Percentiles rank a stretch among this genome's conserved stretches.
phyloP scores from a whole-genome alignment of 1,140 invertebrate species.

The Tetramorium parvispinum region DNA sequence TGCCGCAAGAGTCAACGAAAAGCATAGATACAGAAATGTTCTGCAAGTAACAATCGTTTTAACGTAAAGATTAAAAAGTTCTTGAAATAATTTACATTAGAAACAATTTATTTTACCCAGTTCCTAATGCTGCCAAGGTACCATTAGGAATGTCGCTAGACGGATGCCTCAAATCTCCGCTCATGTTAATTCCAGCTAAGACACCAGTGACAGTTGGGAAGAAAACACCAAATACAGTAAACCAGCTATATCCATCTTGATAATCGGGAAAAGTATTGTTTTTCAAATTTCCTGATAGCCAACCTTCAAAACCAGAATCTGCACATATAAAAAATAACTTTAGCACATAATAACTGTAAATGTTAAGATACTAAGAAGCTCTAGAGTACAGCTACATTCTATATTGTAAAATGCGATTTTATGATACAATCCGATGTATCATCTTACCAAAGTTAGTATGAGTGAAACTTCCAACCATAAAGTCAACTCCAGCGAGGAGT shows the following conservation, averaged over 20 bases:
- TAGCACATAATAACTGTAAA: not conserved
- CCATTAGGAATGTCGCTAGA: slow-evolving; percentile 97
- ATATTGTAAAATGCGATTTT: slow-evolving; percentile 6
- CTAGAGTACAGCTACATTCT: not conserved
- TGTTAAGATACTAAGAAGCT: slow-evolving; percentile 2
- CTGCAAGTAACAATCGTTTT: slow-evolving; percentile 85
- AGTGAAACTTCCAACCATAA: slow-evolving; percentile 95
- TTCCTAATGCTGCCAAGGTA: slow-evolving; percentile 95
- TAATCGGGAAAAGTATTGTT: slow-evolving; percentile 95
- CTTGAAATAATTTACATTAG: not conserved
- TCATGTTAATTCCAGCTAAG: slow-evolving; percentile 99
- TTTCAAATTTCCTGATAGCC: slow-evolving; percentile 91
- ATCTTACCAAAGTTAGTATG: slow-evolving; percentile 88
- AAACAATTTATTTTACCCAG: slow-evolving; percentile 87
- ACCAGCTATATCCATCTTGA: slow-evolving; percentile 93
- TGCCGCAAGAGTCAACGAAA: slow-evolving; percentile 95
- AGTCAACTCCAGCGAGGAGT: slow-evolving; percentile 94
- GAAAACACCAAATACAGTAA: slow-evolving; percentile 97
- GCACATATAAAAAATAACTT: slow-evolving; percentile 75
- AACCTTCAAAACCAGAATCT: slow-evolving; percentile 94
- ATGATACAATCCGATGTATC: not conserved
- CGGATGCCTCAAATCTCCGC: slow-evolving; percentile 96
- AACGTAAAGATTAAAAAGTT: slow-evolving; percentile 27
- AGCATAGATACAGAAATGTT: slow-evolving; percentile 95
- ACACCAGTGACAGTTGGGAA: slow-evolving; percentile 97